Evolutionary conservation across 2,888 invertebrate genomes (phyloP), one percentile per base, ranked within the genome.

Genomic region (Ormyrus pomaceus): DNA sequence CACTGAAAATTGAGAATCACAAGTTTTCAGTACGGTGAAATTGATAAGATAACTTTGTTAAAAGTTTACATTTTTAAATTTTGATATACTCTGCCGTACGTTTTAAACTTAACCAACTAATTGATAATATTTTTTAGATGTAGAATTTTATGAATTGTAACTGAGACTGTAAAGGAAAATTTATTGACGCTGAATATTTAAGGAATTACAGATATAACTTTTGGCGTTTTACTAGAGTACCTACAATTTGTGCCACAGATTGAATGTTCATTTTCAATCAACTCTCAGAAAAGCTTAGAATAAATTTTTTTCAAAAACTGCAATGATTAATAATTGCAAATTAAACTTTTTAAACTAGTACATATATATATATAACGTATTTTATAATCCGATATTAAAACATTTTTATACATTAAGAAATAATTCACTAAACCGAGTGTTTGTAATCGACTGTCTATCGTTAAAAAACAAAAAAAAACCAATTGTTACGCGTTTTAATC

Each of bases 181-280:
- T 61, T 19, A 65, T 11, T 9, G 46, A 72, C 56, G 10, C 9
- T 46, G 10, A 70, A 64, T 0, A 46, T 56, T 50, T 62, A 74
- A 66, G n/a, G 46, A 61, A 76, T 59, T 59, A 46, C 9, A 50
- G 19, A 51, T 6, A 58, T 46, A 10, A 6, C 55, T 66, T 61
- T 71, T 65, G 69, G 46, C 34, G 46, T 80, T 71, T 53, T 71
- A 76, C 56, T 75, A 61, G 45, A 51, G 74, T 70, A 79, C 61
- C 65, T 75, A 66, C 10, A 19, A 68, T 56, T 82, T 77, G 70
- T 77, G 74, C 76, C 70, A 76, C 69, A 70, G 59, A 66, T 79
- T 75, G 55, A 79, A 72, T 59, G 8, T 70, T 74, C 45, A 50
- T 59, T 71, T 74, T 71, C 46, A 56, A 72, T 62, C 55, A 19